Conservation (phyloP, 2,113 vertebrate genomes). For the Cyphomyrus discorhynchus region DNA sequence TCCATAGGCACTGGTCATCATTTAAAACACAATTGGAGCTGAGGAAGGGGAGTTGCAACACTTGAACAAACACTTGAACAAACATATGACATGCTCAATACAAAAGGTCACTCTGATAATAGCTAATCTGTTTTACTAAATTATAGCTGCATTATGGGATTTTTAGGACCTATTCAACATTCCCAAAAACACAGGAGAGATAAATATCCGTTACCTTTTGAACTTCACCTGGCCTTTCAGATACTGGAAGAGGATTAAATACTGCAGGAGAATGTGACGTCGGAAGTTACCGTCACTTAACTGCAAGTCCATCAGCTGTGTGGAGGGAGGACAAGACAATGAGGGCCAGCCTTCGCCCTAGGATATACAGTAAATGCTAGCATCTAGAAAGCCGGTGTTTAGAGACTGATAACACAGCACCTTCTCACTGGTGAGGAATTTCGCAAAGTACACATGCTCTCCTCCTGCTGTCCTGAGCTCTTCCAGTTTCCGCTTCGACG, state of each 20-base stretch:
- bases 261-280: slow-evolving; percentile 91
- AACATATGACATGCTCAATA: not conserved
- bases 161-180: not conserved
- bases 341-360: not conserved
- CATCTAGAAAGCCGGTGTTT: not conserved
- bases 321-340: slow-evolving; percentile 8
- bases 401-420: slow-evolving; percentile 45
- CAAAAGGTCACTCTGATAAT: not conserved
- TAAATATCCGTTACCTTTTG: slow-evolving; percentile 73
- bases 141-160: not conserved
- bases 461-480: slow-evolving; percentile 80
- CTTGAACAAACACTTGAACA: no score
- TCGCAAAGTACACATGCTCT: slow-evolving; percentile 95
- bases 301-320: slow-evolving; percentile 94
- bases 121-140: not conserved
- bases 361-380: not conserved
- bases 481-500: slow-evolving; percentile 87
- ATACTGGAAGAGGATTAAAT: slow-evolving; percentile 96
- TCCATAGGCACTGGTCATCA: slow-evolving; percentile 91
- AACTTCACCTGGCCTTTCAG: slow-evolving; percentile 97
- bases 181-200: not conserved
- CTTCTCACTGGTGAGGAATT: slow-evolving; percentile 98
- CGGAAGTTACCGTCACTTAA: slow-evolving; percentile 97
- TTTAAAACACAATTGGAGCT: slow-evolving; percentile 87
- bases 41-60: not conserved